Evolutionary conservation across 2,797 vertebrate species (phyloP), one percentile per base, ranked within the genome.

Genomic region (Pygocentrus nattereri): DNA sequence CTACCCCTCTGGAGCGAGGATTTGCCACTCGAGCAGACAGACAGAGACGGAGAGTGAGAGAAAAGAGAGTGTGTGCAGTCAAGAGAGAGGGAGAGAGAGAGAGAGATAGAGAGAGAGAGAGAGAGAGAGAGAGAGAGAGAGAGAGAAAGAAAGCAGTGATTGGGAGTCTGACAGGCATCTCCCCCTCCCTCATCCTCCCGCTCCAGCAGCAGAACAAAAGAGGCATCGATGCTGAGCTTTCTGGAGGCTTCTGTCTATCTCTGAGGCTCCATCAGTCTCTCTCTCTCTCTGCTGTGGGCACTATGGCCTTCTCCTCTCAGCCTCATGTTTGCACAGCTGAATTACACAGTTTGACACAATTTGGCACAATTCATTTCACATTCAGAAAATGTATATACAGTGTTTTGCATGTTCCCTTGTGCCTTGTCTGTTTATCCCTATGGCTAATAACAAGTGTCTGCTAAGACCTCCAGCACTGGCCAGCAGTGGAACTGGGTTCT

Each of bases 1-100:
- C 93, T 88, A 86, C 89, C 87, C 89, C 89, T 87, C 90, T 87
- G 87, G 85, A 88, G 87, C 81, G 18, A 86, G 88, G 88, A 90
- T 89, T 89, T 89, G 86, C 88, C 88, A 84, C 89, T 88, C 74
- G 81, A 86, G 83, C 88, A 88, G 88, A 85, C 85, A 88, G 85
- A 83, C 81, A 85, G 76, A 76, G 80, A 65, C 83, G 52, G 62
- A 73, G 76, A 82, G 73, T 71, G 78, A 86, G 84, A 78, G 73
- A 76, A 80, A 80, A 61, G 72, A 56, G 68, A 78, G 79, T 47
- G 67, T 61, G 75, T 62, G 77, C 50, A 52, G 38, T 68, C 47
- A 61, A 75, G 67, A 56, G 75, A 85, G 74, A 73, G 78, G 54
- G 56, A 73, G 73, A 79, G 69, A 59, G 75, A 84, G 84, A 78